Base-by-base conservation (phyloP, 1,140 invertebrate genomes). In the Pararge aegeria region DNA sequence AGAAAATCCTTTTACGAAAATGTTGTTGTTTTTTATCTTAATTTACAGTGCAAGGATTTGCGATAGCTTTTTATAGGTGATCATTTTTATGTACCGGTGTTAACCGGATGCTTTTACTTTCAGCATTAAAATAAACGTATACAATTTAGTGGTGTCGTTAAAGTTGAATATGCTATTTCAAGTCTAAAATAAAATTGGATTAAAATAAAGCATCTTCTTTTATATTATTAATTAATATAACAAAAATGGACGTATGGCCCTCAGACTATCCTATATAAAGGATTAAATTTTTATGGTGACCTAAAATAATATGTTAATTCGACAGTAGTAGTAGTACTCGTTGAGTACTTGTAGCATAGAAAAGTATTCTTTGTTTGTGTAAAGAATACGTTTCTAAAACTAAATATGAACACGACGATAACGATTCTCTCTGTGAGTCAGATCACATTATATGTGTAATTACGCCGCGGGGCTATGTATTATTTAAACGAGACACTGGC, bases 61-160 rank as follows among this genome's bases (percentile, higher is more conserved):
- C 54, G 55, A 60, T 63, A 42, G 49, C 53, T 50, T 55, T 66
- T 68, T 66, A 63, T 66, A 49, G 51, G 59, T 46, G 50, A 58
- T 64, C 57, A 49, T 18, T 56, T 10, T 57, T 30, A 55, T 56
- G 48, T 21, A 16, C 29, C 34, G 42, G 16, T 13, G 16, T 37
- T 52, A 38, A 30, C n/a, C 19, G 15, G 30, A 15, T 37, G 5
- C 53, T 48, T 34, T 44, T 59, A 27, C 38, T 30, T 46, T 55
- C 27, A 12, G 53, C 21, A 46, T 55, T 46, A 46, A 59, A 53
- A 53, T 59, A 10, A 27, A 52, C 18, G 37, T 20, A 53, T 59
- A 59, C 52, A 46, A 24, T 44, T 44, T 30, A 42, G 40, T 30
- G 1, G 15, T 46, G n/a, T 46, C 53, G 40, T 46, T 46, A 55